A percentile compares a stretch with the other conserved stretches of the same genome.
Conservation (phyloP, 2,888 invertebrate genomes). For the Anaspis maculata region DNA sequence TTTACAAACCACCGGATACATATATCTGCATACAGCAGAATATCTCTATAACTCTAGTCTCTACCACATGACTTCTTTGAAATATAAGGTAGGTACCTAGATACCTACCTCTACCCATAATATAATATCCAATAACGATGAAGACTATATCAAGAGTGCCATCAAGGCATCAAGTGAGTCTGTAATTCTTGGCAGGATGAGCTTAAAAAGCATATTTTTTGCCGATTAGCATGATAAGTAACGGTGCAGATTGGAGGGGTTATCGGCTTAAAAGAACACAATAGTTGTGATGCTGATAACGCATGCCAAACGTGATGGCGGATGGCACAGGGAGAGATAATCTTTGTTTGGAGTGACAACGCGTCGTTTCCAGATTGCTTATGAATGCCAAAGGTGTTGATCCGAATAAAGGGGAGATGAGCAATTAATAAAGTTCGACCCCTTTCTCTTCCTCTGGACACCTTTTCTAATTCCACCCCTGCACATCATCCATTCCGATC, state of each 20-base stretch:
- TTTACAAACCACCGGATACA: not conserved
- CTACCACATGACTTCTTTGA: too few species aligned
- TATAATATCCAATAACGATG: not conserved
- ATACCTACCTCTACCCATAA: too few species aligned
- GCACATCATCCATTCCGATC: conserved; percentile 1
- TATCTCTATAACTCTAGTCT: too few species aligned
- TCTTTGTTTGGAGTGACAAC: conserved; percentile 36
- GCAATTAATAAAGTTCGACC: conserved; percentile 38
- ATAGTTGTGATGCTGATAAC: conserved; percentile 26
- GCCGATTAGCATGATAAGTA: conserved; percentile 28
- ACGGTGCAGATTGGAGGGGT: conserved; percentile 12
- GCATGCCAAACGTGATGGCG: conserved; percentile 23
- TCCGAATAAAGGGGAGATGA: conserved; percentile 39
- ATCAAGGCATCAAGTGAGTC: not conserved
- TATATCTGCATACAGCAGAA: too few species aligned
- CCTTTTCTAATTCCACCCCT: not conserved
- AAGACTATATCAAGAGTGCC: not conserved
- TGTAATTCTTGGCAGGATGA: conserved; percentile 17
- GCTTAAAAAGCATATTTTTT: conserved; percentile 28
- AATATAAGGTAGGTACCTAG: too few species aligned
- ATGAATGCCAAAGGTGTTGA: conserved; percentile 41
- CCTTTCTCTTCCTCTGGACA: conserved; percentile 13
- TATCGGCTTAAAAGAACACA: conserved; percentile 24
- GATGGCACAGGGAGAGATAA: conserved; percentile 26
- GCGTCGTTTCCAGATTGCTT: conserved; percentile 40